Evolutionary conservation across 2,113 vertebrate genomes (phyloP).

Genomic region (Synodontis membranacea): DNA sequence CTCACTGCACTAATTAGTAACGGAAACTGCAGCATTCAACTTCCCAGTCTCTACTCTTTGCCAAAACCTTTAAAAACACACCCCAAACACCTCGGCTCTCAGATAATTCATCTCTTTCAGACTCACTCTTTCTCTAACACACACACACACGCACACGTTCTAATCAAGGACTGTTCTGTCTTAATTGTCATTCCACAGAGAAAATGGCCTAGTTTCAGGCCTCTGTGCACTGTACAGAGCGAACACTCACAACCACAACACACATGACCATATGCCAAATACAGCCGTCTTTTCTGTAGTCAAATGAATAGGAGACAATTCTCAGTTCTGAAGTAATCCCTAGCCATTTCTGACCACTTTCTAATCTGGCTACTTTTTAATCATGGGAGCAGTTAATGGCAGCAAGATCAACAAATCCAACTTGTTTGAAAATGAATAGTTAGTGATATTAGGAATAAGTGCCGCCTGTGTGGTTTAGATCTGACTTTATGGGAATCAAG

Average conservation of each 20-base stretch:
- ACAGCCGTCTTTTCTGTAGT: conserved; percentile 30
- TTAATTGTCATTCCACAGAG: conserved; percentile 92
- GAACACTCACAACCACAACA: conserved; percentile 57
- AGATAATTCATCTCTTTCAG: conserved; percentile 23
- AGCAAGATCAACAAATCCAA: background rate
- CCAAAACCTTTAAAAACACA: conserved; percentile 63
- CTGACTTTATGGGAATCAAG: background rate
- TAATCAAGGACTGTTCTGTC: conserved; percentile 70
- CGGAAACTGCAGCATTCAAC: conserved; percentile 68
- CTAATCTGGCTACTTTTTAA: background rate
- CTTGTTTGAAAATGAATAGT: too few species aligned
- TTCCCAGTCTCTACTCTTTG: conserved; percentile 62
- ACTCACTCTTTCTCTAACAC: conserved; percentile 47
- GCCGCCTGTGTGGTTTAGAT: too few species aligned
- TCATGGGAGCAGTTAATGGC: background rate
- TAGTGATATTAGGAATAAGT: too few species aligned
- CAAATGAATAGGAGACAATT: background rate
- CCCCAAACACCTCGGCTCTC: conserved; percentile 46
- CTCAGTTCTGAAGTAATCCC: background rate
- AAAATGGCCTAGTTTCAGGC: conserved; percentile 87
- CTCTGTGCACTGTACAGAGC: conserved; percentile 65
- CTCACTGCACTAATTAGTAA: conserved; percentile 69
- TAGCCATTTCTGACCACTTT: background rate
- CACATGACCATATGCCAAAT: conserved; percentile 17
- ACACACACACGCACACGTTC: conserved; percentile 66